These are phyloP conservation scores for Ailurus styani DNA, from an alignment of 2,113 vertebrate genomes.

Conservation along the genomic window DNA sequence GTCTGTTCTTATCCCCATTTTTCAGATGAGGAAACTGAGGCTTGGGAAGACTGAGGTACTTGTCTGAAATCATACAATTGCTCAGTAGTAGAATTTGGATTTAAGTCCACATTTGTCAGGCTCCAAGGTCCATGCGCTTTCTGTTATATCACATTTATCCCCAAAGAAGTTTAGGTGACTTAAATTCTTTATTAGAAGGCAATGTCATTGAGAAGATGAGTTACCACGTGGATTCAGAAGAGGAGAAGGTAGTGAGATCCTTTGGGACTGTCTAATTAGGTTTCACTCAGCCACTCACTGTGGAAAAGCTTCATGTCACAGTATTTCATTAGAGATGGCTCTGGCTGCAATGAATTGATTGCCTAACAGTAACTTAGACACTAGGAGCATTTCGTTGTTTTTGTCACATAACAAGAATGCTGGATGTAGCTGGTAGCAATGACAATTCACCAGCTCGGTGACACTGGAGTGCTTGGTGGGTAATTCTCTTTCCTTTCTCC, in stretches of 20 bases:
- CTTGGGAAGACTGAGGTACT: background rate
- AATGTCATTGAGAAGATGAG: background rate
- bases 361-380: background rate
- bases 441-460: background rate
- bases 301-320: background rate
- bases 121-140: background rate
- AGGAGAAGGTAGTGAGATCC: background rate
- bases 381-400: background rate
- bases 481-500: background rate
- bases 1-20: background rate
- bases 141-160: background rate
- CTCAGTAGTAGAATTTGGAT: background rate
- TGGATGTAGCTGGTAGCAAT: background rate
- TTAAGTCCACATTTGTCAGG: background rate
- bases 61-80: background rate
- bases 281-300: background rate
- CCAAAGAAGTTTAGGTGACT: background rate
- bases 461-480: background rate
- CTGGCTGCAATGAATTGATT: background rate
- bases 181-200: background rate
- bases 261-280: background rate
- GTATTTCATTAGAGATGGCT: background rate
- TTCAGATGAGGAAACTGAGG: background rate
- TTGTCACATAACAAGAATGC: background rate
- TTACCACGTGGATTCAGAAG: background rate